phyloP scores from a whole-genome alignment of 2,888 invertebrate species.

The Drosophila nigricruria region DNA sequence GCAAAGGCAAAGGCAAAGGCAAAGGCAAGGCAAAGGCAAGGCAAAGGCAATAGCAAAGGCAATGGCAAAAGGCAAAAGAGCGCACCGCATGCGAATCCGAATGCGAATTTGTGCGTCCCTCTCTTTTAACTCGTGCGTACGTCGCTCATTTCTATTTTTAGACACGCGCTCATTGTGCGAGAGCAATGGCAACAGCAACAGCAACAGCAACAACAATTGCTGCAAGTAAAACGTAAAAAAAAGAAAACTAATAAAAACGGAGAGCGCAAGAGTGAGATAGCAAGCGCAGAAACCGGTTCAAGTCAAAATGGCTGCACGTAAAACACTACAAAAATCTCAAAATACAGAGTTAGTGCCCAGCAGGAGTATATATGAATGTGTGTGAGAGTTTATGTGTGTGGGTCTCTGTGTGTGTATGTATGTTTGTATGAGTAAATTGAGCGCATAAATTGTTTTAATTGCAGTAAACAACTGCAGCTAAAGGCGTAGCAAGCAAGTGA shows the following conservation, averaged over 20 bases:
- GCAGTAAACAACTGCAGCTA: conserved; percentile 60
- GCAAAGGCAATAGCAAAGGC: conserved; percentile 6
- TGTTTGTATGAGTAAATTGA: conserved; percentile 62
- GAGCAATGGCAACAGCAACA: conserved; percentile 19
- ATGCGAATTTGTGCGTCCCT: conserved; percentile 33
- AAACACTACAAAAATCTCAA: conserved; percentile 47
- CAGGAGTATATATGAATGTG: conserved; percentile 4
- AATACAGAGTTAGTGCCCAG: conserved; percentile 43
- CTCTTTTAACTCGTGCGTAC: conserved; percentile 44
- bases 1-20: conserved; percentile 31
- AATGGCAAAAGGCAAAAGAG: conserved; percentile 53
- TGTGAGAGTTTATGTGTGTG: background rate
- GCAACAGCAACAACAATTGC: conserved; percentile 25
- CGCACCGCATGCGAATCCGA: conserved; percentile 35
- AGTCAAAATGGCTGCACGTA: conserved; percentile 55
- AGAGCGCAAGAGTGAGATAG: conserved; percentile 13
- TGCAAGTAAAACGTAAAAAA: conserved; percentile 21
- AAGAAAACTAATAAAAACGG: conserved; percentile 35
- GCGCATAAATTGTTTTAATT: conserved; percentile 79
- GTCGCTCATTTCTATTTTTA: conserved; percentile 71
- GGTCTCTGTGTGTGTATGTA: background rate
- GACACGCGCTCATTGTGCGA: conserved; percentile 54
- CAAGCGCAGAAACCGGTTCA: conserved; percentile 41
- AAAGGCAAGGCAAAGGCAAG: conserved; percentile 17
- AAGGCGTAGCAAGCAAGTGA: conserved; percentile 47